Base-by-base conservation (phyloP, 2,113 vertebrate species). In the Phocoena phocoena region DNA sequence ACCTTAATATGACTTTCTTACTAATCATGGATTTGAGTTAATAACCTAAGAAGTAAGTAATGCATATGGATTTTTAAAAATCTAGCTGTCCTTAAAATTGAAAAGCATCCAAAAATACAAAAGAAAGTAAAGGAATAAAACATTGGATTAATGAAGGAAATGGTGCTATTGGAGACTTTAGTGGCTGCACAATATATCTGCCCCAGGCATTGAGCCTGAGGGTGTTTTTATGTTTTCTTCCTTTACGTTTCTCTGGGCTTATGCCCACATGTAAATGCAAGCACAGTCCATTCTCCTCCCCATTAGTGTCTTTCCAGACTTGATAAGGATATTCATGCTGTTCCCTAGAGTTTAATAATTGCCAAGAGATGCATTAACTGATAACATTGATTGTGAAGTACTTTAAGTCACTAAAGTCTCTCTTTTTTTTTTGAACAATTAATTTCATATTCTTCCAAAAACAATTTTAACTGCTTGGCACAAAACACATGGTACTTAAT, bases 301-400 rank as follows among this genome's bases (percentile, higher is more conserved):
- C 92, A 98, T 98, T 98, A 98, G 86, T 97, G 97, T 98, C 96
- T 87, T 94, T 4, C 6, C 90, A 97, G 90, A 95, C 96, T 95
- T 96, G 96, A 96, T 98, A 98, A 97, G 95, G 96, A 67, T 89
- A 97, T 80, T 94, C 97, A 50, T 76, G 90, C 76, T 65, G 11
- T 44, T 91, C 84, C 73, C 88, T 80, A 93, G 93, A 94, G 90
- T 96, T 44, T 98, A 97, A 98, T 95, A 93, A 98, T 96, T 98
- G 98, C 97, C 96, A 98, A 98, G 60, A 76, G 58, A 88, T 91
- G 79, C 97, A 96, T 95, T 97, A 97, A 97, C 97, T 88, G 88
- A 97, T 93, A 97, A 84, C 0, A 28, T 76, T 98, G 31, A 93
- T 96, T 90, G 28, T 85, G 47, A 33, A 95, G 91, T 60, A 90